Evolutionary conservation across 2,113 vertebrate genomes (phyloP), one percentile per base, ranked within the genome.

Genomic region (Ammodytes dubius): DNA sequence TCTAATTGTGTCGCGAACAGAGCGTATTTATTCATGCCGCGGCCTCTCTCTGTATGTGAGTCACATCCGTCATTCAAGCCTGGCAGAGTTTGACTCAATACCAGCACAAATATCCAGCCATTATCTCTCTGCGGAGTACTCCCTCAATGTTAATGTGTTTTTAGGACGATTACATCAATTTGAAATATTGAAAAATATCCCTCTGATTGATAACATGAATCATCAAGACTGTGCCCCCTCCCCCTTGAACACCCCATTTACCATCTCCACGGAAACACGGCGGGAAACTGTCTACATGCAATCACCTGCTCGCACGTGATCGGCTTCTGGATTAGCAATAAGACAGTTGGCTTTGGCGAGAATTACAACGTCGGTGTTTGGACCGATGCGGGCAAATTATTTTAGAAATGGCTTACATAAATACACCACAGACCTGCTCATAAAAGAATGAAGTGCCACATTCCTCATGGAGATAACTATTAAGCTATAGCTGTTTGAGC

Each of bases 61-160:
- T 58, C 82, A 69, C 89, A 94, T 95, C 85, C 43, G 92, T 94
- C 93, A 94, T 91, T 90, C 85, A 86, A 87, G 93, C 86, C 88
- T 79, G 88, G 85, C 39, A 66, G 90, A 85, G 82, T 88, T 89
- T 87, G 90, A 88, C 90, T 90, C 86, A 82, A 90, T 90, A 79
- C 82, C 85, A 15, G 56, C 59, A 68, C 69, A 84, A 89, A 91
- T 85, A 93, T 88, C 82, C 91, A 61, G 90, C 88, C 89, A 92
- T 94, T 93, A 95, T 92, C 86, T 84, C 87, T 86, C 81, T 14
- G 56, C 54, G n/a, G 87, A 88, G 69, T 5, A 58, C 89, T 89
- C 88, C 73, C 87, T 94, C 93, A 91, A 91, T 88, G 92, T 91
- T 94, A 95, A 95, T 94, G 94, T 87, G 77, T 91, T 95, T 92